A percentile compares a stretch with the other conserved stretches of the same genome.
Evolutionary conservation across 2,888 invertebrate species (phyloP).

Genomic region (Oxycera nigricornis): DNA sequence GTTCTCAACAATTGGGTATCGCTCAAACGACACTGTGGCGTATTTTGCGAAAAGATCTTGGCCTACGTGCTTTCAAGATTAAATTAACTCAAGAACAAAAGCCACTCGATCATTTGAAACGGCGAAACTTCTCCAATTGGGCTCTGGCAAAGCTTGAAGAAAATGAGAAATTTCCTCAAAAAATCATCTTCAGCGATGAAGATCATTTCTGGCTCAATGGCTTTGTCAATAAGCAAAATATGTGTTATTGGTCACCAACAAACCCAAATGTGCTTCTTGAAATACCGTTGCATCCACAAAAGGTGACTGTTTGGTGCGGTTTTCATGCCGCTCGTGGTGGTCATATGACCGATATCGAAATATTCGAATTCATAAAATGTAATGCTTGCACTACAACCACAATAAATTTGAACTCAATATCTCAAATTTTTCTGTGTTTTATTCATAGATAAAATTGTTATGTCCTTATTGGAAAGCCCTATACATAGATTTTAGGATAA

Average conservation of each 20-base stretch:
- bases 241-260: not conserved
- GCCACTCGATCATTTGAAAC: not conserved
- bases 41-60: slow-evolving; percentile 3
- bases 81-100: not conserved
- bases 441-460: not conserved
- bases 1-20: not conserved
- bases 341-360: not conserved
- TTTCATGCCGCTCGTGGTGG: slow-evolving; percentile 8
- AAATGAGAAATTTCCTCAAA: slow-evolving; percentile 11
- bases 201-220: not conserved
- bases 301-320: not conserved
- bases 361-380: not conserved
- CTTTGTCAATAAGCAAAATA: not conserved
- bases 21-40: not conserved
- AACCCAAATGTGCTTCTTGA: slow-evolving; percentile 16
- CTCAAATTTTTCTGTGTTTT: not conserved
- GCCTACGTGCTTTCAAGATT: not conserved
- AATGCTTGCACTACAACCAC: not conserved
- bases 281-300: slow-evolving; percentile 14
- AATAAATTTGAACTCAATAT: not conserved
- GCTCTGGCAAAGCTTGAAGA: slow-evolving; percentile 8
- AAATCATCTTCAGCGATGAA: slow-evolving; percentile 5
- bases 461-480: not conserved
- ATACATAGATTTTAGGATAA: not conserved
- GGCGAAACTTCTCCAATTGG: not conserved